Evolutionary conservation across 1,140 invertebrate species (phyloP).

Genomic region (Rhagoletis zephyria): DNA sequence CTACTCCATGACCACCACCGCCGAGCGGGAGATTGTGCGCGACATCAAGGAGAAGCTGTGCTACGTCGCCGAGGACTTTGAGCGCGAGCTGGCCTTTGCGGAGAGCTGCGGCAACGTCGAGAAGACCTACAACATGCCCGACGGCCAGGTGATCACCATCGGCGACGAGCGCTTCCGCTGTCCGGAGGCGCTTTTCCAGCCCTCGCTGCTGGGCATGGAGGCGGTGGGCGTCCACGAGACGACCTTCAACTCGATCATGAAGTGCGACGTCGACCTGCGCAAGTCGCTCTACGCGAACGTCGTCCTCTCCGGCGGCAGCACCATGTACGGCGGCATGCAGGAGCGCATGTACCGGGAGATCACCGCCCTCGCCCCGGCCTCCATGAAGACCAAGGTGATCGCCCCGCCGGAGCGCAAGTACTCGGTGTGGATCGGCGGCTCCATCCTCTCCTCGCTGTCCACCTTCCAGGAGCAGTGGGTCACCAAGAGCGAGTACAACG

Average conservation of each 20-base stretch:
- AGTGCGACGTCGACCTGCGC: conserved; percentile 92
- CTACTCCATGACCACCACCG: conserved; percentile 86
- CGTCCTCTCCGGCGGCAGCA: conserved; percentile 91
- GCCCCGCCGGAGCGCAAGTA: too few species aligned
- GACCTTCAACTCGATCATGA: conserved; percentile 94
- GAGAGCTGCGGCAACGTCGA: conserved; percentile 90
- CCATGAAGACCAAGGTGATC: conserved; percentile 96
- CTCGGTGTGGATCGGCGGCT: too few species aligned
- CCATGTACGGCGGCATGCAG: conserved; percentile 92
- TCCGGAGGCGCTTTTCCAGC: conserved; percentile 93
- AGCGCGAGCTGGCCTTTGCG: conserved; percentile 96
- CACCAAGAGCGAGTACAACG: too few species aligned
- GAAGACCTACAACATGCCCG: conserved; percentile 89
- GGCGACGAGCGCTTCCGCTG: conserved; percentile 95
- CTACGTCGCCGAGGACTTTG: conserved; percentile 93
- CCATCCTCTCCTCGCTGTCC: too few species aligned
- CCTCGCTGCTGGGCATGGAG: conserved; percentile 90
- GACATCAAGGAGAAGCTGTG: too few species aligned
- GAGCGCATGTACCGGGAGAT: conserved; percentile 92
- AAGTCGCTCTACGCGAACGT: conserved; percentile 95
- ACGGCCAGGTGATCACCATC: too few species aligned
- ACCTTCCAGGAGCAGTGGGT: too few species aligned
- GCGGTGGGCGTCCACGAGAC: conserved; percentile 87
- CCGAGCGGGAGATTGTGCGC: conserved; percentile 91
- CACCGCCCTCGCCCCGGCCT: conserved; percentile 86